These are phyloP conservation scores for Rachycentron canadum DNA, from an alignment of 2,797 vertebrate species.

Conservation along the genomic window DNA sequence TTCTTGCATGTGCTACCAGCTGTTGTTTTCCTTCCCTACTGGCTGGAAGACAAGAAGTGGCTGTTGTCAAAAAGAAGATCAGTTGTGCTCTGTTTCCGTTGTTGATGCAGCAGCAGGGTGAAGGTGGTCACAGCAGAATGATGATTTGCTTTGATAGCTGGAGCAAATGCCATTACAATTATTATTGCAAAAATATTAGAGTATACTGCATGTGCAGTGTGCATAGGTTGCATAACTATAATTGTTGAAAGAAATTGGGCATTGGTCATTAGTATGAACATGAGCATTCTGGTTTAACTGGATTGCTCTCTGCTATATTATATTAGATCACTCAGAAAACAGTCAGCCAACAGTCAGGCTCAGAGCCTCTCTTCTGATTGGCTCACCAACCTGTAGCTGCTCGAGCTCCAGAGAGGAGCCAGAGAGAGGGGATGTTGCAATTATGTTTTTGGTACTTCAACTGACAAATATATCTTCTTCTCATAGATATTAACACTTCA, in stretches of 20 bases:
- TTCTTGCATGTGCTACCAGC: conserved; percentile 3
- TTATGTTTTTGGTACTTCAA: no score
- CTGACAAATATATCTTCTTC: no score
- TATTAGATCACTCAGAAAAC: no score
- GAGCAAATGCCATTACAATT: background rate
- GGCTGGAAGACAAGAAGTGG: conserved; percentile 20
- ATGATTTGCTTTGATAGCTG: background rate
- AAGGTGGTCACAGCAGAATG: background rate
- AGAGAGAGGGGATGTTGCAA: no score
- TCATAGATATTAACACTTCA: no score
- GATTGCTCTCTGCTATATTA: no score
- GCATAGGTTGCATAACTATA: background rate
- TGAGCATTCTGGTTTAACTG: background rate
- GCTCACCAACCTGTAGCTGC: no score
- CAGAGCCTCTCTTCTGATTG: no score
- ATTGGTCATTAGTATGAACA: background rate
- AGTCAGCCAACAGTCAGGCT: no score
- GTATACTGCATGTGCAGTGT: background rate
- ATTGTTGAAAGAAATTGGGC: background rate
- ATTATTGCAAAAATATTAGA: no score
- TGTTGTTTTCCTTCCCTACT: conserved; percentile 22
- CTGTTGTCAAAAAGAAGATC: background rate
- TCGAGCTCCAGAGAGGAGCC: no score
- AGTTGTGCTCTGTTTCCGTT: conserved; percentile 1
- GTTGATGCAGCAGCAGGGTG: conserved; percentile 2